These are phyloP conservation scores for Cardiocondyla obscurior DNA, from an alignment of 1,140 invertebrate species.

Conservation along the genomic window DNA sequence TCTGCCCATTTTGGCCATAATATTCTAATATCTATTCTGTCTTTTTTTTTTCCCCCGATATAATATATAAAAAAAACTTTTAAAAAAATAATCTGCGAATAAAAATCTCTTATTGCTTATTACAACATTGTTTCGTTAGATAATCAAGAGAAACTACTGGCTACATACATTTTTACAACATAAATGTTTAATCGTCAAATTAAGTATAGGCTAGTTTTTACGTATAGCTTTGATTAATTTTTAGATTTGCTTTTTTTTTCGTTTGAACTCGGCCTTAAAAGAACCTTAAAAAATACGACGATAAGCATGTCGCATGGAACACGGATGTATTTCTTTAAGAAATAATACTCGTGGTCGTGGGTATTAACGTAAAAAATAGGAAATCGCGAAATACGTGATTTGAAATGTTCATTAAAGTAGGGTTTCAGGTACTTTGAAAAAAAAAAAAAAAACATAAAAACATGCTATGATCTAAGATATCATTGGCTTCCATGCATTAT, in stretches of 20 bases:
- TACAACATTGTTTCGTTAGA: background rate
- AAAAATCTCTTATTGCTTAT: background rate
- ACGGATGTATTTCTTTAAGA: background rate
- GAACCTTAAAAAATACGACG: background rate
- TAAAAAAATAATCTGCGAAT: background rate
- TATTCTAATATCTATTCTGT: conserved; percentile 3
- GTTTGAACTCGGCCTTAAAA: background rate
- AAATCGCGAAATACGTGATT: conserved; percentile 18
- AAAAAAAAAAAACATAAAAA: too few relatives aligned
- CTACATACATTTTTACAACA: background rate
- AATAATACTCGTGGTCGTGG: conserved; percentile 4
- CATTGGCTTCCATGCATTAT: conserved; percentile 81
- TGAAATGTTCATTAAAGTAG: conserved; percentile 55
- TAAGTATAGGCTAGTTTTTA: background rate
- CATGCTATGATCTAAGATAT: conserved; percentile 72
- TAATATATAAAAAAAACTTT: background rate
- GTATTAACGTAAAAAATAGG: conserved; percentile 9
- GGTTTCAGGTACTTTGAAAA: conserved; percentile 78
- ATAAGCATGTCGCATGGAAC: background rate
- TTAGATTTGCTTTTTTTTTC: background rate
- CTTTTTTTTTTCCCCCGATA: too few relatives aligned
- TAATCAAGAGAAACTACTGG: background rate
- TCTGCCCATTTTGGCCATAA: conserved; percentile 57
- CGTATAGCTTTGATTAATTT: background rate
- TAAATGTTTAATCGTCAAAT: background rate